Base-by-base conservation (phyloP, 2,113 vertebrate genomes). In the Nothocercus nigrocapillus region DNA sequence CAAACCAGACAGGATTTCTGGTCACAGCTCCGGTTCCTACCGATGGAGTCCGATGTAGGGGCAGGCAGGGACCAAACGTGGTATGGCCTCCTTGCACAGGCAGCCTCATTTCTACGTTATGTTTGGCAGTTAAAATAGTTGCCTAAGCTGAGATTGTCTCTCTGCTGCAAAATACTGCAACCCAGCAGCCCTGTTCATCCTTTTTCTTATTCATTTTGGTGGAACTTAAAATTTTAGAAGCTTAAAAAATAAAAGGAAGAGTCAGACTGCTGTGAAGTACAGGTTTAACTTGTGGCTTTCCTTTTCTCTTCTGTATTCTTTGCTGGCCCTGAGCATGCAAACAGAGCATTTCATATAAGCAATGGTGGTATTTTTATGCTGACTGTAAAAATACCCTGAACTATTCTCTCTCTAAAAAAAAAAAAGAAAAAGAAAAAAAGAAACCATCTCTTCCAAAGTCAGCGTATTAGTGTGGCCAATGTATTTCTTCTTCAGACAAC, bases 191-290 rank as follows among this genome's bases (percentile, higher is more conserved):
- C 61, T 40, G n/a, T 81, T 85, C 81, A 73, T 79, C 22, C 44
- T 75, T 86, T 70, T 70, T 49, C 54, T 34, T 67, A 32, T 76
- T 89, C 78, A 32, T 91, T 84, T 89, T 85, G 38, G 58, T 89
- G 66, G 44, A 90, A 93, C 89, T 32, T 89, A 38, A 42, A 32
- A 53, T 87, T 38, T 58, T 22, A 79, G 74, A 69, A 53, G 66
- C 15, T 89, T 69, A 66, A 82, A 93, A 94, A 84, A 84, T 19
- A 44, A 93, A 90, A 96, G 76, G 51, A 91, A 84, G 51, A 78
- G 28, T 32, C 42, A 79, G 84, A 72, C 69, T 90, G 62, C 66
- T 79, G 66, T 88, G 49, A 87, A 92, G 58, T 49, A 79, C 40
- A 38, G 62, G 27, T 90, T 94, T 95, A 88, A 84, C 68, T 85